These are phyloP conservation scores for Andricus grossulariae DNA, from an alignment of 1,140 invertebrate genomes.

Conservation along the genomic window DNA sequence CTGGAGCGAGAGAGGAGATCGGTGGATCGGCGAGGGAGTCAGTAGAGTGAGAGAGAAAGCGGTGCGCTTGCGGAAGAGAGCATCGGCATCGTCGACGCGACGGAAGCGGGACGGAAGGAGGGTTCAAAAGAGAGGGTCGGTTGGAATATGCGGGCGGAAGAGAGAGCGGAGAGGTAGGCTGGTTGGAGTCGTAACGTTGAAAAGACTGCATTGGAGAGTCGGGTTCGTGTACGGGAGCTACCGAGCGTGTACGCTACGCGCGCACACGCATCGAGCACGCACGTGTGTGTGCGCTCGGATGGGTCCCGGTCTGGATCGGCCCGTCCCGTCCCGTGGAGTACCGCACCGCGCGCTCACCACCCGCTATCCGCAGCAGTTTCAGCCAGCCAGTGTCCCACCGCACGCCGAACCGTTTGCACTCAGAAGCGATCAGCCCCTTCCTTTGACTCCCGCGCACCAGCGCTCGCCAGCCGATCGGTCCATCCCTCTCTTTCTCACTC, in stretches of 20 bases:
- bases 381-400: conserved; percentile 72
- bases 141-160: conserved; percentile 47
- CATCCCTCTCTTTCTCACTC: conserved; percentile 42
- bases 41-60: conserved; percentile 38
- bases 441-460: conserved; percentile 55
- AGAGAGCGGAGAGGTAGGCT: conserved; percentile 19
- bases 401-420: conserved; percentile 74
- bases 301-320: conserved; percentile 69
- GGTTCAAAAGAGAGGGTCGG: conserved; percentile 47
- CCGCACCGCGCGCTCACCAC: conserved; percentile 66
- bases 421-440: conserved; percentile 68
- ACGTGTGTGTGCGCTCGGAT: conserved; percentile 52
- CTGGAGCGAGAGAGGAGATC: conserved; percentile 9
- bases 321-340: conserved; percentile 68
- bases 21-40: conserved; percentile 38
- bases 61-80: conserved; percentile 65
- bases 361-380: conserved; percentile 72
- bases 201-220: conserved; percentile 43
- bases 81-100: conserved; percentile 55
- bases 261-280: conserved; percentile 63
- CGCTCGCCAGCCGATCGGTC: conserved; percentile 51
- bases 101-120: conserved; percentile 40
- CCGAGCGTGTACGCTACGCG: conserved; percentile 62
- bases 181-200: conserved; percentile 48
- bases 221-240: conserved; percentile 53